Conservation (phyloP, 2,113 vertebrate species). For the Leucopternis melanops region DNA sequence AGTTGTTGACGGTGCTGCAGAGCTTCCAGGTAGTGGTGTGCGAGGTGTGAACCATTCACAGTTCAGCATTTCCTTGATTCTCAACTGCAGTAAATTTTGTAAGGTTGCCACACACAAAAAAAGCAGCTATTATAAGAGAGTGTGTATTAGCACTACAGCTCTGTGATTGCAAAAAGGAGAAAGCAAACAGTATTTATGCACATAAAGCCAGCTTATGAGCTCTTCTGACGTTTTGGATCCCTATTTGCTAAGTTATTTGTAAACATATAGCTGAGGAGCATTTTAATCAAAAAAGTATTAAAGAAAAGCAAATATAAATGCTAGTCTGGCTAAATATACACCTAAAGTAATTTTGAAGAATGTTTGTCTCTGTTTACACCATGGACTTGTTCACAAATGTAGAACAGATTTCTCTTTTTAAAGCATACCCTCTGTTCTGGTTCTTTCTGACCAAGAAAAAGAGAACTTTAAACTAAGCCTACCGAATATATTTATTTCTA, state of each 20-base stretch:
- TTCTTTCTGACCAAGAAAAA: not conserved
- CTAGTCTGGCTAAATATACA: not conserved
- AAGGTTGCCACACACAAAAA: not conserved
- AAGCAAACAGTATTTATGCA: not conserved
- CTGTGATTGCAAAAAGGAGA: not conserved
- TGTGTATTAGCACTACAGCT: not conserved
- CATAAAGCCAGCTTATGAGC: not conserved
- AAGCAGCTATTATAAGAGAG: not conserved
- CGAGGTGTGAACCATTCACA: not conserved
- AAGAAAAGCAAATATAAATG: not conserved
- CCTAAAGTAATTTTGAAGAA: not conserved
- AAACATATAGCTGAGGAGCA: not conserved
- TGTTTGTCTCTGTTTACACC: not conserved
- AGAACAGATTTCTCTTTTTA: not conserved
- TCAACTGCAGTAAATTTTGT: not conserved
- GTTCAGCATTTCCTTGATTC: not conserved
- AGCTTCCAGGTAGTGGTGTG: not conserved
- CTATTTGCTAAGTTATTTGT: not conserved
- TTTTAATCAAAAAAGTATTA: not conserved
- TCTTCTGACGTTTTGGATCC: not conserved
- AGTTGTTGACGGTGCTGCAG: not conserved
- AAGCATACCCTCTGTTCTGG: not conserved
- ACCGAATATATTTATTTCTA: not conserved
- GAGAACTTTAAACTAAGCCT: not conserved
- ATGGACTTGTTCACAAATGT: not conserved